Base-by-base conservation (phyloP, 2,888 invertebrate genomes). In the Cataglyphis albicans region DNA sequence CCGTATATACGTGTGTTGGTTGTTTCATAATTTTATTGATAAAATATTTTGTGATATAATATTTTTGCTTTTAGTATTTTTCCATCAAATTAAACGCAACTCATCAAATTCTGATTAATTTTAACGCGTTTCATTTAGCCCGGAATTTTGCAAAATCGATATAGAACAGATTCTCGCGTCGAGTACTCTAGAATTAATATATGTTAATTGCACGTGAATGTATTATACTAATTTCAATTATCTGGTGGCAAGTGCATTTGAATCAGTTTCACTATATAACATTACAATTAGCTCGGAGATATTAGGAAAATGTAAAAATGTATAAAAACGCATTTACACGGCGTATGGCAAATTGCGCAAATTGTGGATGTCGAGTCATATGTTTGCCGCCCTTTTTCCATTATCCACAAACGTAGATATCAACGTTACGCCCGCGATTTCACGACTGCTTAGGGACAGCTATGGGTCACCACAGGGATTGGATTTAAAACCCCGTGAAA, bases 401-500 rank as follows among this genome's bases (percentile, higher is more conserved):
- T 44, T 74, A 61, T 25, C 1, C 29, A 44, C n/a, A 48, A 2
- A 64, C 21, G n/a, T 57, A 21, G 35, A 9, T 64, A 35, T 21
- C 32, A 29, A 41, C 65, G 18, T 64, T 64, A 9, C 55, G 29
- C 38, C 12, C 48, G 35, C 35, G 52, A 35, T 75, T 52, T 65
- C 57, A 25, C 59, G 38, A 38, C 7, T 35, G 41, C 21, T 48
- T 10, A 65, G 35, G 35, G 12, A 25, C 35, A 35, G 18, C 67
- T 35, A 21, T 12, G 9, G 18, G 6, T 5, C 7, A 38, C 48
- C 55, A 15, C 29, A 21, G 68, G 21, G 68, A 68, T 68, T 57
- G 29, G 35, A 72, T 59, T 59, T 59, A 21, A 80, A 80, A 72
- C 21, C 15, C 44, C 18, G 59, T 35, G 44, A 80, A 48, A 52